Conservation (phyloP, 1,140 invertebrate genomes). For the Papilio polyxenes region DNA sequence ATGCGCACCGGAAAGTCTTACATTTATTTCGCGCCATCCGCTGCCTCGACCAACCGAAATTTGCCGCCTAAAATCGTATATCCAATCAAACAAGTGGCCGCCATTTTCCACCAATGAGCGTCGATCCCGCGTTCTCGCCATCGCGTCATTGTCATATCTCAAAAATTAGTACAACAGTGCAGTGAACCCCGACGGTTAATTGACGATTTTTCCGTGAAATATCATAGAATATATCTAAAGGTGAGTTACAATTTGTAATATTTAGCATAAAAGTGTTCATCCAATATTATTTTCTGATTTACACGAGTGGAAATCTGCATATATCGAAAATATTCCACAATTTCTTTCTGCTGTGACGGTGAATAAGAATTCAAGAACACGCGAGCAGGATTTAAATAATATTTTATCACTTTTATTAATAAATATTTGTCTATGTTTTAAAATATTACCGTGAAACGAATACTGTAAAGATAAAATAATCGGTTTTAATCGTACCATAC, state of each 20-base stretch:
- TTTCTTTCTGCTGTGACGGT: conserved; percentile 9
- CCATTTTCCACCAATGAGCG: conserved; percentile 76
- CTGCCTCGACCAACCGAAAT: conserved; percentile 78
- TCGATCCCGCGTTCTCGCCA: conserved; percentile 76
- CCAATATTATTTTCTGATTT: conserved; percentile 42
- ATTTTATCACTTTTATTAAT: not conserved
- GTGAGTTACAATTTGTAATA: conserved; percentile 58
- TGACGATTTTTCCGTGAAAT: conserved; percentile 71
- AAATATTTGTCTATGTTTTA: conserved; percentile 31
- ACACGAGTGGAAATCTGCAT: not conserved
- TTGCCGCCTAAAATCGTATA: conserved; percentile 75
- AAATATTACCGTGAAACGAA: conserved; percentile 32
- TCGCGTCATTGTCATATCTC: conserved; percentile 78
- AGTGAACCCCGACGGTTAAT: conserved; percentile 78
- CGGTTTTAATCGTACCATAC: conserved; percentile 47
- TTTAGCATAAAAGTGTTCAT: conserved; percentile 37
- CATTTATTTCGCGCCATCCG: conserved; percentile 78
- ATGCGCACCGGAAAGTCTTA: conserved; percentile 72
- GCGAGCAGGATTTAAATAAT: not conserved
- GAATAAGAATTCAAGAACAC: conserved; percentile 14
- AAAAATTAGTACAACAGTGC: conserved; percentile 79
- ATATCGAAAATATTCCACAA: conserved; percentile 26
- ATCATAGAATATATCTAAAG: conserved; percentile 59
- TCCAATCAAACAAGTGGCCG: conserved; percentile 71
- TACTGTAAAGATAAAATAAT: conserved; percentile 42